Conservation (phyloP, 1,140 invertebrate genomes). For the Orussus abietinus region DNA sequence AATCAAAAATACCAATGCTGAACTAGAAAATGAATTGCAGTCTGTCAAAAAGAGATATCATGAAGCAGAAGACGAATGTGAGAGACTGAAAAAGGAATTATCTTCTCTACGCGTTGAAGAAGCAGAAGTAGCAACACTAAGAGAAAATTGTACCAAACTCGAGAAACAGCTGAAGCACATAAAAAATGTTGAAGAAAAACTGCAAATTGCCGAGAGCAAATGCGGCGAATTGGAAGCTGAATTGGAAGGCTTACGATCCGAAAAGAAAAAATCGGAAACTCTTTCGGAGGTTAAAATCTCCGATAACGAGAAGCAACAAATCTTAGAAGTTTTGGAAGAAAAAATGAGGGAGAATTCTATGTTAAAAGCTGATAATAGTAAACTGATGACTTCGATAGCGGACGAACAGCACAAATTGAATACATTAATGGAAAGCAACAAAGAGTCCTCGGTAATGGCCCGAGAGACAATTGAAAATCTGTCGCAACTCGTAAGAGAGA, state of each 20-base stretch:
- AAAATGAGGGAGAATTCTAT: slow-evolving; percentile 16
- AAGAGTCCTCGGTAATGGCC: slow-evolving; percentile 38
- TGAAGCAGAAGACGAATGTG: slow-evolving; percentile 15
- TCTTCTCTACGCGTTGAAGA: slow-evolving; percentile 38
- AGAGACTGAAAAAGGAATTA: slow-evolving; percentile 42
- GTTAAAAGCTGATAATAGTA: slow-evolving; percentile 19
- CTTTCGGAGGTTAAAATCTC: background rate
- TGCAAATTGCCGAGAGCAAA: no score
- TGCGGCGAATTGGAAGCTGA: slow-evolving; percentile 34
- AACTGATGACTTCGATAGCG: slow-evolving; percentile 20
- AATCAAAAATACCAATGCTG: no score
- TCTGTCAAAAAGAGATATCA: slow-evolving; percentile 45
- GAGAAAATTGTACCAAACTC: slow-evolving; percentile 9
- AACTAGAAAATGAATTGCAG: slow-evolving; percentile 42
- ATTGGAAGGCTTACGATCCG: slow-evolving; percentile 41
- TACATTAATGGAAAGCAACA: slow-evolving; percentile 22
- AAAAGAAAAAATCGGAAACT: slow-evolving; percentile 9
- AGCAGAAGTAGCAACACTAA: slow-evolving; percentile 13
- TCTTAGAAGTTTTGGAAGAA: slow-evolving; percentile 5
- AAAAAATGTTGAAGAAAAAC: slow-evolving; percentile 28
- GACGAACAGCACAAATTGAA: slow-evolving; percentile 22
- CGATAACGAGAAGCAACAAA: background rate
- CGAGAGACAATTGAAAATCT: slow-evolving; percentile 44
- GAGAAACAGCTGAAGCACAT: slow-evolving; percentile 17
- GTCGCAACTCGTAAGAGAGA: slow-evolving; percentile 38